Conservation (phyloP, 1,140 invertebrate species). For the Trachymyrmex septentrionalis region DNA sequence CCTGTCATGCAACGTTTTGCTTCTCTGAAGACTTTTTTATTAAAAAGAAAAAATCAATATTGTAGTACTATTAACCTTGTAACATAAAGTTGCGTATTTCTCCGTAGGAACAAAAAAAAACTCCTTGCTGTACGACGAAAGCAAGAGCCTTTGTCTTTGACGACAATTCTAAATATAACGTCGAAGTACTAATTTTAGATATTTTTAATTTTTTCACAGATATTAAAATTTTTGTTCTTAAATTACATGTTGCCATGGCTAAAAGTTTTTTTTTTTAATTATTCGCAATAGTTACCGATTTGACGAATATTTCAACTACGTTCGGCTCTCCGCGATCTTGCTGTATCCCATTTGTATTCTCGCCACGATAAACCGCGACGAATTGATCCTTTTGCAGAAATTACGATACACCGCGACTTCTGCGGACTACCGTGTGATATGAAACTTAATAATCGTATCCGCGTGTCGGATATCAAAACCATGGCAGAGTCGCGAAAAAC, state of each 20-base stretch:
- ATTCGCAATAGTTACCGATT: background rate
- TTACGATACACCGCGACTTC: conserved; percentile 16
- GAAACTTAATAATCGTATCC: conserved; percentile 29
- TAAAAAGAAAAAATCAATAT: background rate
- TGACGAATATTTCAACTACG: background rate
- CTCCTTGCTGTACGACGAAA: background rate
- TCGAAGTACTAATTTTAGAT: background rate
- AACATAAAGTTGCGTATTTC: conserved; percentile 24
- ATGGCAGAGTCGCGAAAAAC: conserved; percentile 31
- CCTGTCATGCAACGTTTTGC: conserved; percentile 11
- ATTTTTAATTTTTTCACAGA: background rate
- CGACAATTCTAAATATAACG: conserved; percentile 10
- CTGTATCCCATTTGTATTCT: conserved; percentile 15
- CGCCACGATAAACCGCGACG: background rate
- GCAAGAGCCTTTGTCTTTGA: background rate
- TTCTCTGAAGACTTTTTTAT: background rate
- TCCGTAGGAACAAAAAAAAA: background rate
- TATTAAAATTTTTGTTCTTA: background rate
- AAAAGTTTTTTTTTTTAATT: background rate
- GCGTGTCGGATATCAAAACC: conserved; percentile 48
- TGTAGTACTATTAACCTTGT: conserved; percentile 33
- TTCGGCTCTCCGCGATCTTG: background rate
- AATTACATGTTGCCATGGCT: background rate
- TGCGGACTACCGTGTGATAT: conserved; percentile 21
- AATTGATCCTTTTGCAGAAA: conserved; percentile 27